A percentile compares a stretch with the other conserved stretches of the same genome.
Conservation (phyloP, 2,113 vertebrate genomes). For the Tachysurus fulvidraco region DNA sequence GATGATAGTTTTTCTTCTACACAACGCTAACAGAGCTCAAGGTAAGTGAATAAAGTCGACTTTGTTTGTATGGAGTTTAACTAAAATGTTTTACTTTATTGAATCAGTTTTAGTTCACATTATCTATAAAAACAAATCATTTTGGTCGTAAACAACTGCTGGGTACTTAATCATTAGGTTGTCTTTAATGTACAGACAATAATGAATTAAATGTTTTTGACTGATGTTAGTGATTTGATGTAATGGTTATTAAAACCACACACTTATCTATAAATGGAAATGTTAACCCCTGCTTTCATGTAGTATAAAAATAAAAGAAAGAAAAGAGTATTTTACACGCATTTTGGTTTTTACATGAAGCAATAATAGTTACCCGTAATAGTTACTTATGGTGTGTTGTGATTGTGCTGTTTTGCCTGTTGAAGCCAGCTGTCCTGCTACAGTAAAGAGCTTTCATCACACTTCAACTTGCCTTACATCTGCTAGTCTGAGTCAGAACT, state of each 20-base stretch:
- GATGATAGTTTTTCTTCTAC: conserved; percentile 49
- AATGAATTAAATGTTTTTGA: neutral
- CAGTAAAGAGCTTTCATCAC: conserved; percentile 49
- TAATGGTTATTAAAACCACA: neutral
- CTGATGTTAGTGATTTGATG: neutral
- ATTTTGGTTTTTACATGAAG: neutral
- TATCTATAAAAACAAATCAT: neutral
- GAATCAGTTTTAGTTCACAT: no score
- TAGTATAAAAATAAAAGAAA: no score
- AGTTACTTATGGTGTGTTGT: conserved; percentile 35
- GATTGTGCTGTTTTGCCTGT: conserved; percentile 31
- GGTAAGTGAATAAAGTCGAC: conserved; percentile 28
- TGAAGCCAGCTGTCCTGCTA: conserved; percentile 50
- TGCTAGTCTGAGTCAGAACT: conserved; percentile 39
- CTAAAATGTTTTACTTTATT: neutral
- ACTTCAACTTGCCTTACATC: conserved; percentile 48
- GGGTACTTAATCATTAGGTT: neutral
- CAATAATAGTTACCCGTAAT: neutral
- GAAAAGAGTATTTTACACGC: no score
- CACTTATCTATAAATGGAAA: neutral
- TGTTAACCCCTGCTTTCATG: neutral
- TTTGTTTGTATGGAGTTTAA: neutral
- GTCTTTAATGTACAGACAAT: neutral
- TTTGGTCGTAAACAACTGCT: neutral
- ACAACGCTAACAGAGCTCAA: conserved; percentile 11